phyloP scores from a whole-genome alignment of 2,797 vertebrate species.

The Ammospiza maritima region DNA sequence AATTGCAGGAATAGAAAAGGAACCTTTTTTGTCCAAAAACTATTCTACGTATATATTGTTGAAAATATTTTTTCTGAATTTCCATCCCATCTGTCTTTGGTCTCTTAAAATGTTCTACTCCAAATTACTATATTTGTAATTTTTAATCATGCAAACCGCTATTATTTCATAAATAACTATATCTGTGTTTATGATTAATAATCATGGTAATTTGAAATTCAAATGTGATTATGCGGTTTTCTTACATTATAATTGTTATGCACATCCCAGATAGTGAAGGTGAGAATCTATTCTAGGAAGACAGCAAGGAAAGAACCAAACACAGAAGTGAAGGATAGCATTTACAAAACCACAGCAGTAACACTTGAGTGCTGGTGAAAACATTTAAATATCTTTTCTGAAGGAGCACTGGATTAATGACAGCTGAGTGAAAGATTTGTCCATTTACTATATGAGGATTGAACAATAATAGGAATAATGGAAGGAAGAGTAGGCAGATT shows the following conservation, averaged over 20 bases:
- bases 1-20: not conserved
- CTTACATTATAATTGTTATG: not conserved
- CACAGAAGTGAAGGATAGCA: not conserved
- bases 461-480: not conserved
- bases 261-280: not conserved
- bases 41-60: not conserved
- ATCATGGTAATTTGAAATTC: not conserved
- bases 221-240: not conserved
- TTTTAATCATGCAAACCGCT: not conserved
- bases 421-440: not conserved
- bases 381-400: not conserved
- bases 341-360: not conserved
- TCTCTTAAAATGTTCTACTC: not conserved
- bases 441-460: not conserved
- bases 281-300: not conserved
- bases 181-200: not conserved
- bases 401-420: not conserved
- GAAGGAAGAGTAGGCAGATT: not conserved
- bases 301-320: not conserved
- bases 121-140: not conserved
- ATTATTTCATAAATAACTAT: not conserved
- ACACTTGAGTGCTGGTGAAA: not conserved
- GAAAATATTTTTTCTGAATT: not conserved
- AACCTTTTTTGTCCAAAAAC: accelerated
- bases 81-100: not conserved